A percentile compares a stretch with the other conserved stretches of the same genome.
phyloP scores from a whole-genome alignment of 2,888 invertebrate genomes.

The Tolmerus cingulatus region DNA sequence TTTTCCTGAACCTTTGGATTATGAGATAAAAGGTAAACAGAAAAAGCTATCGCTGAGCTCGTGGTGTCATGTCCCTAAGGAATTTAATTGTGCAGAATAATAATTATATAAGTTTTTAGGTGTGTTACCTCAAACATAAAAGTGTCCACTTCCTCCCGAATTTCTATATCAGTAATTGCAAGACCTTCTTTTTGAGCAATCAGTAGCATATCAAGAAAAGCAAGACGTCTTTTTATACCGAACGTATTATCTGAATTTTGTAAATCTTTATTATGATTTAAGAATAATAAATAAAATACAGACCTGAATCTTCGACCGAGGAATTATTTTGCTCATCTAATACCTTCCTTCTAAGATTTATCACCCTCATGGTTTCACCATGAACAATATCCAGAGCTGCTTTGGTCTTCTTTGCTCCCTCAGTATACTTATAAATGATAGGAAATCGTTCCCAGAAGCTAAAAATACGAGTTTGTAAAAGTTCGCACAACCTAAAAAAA shows the following conservation, averaged over 20 bases:
- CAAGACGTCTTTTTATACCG: slow-evolving; percentile 60
- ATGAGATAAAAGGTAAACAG: slow-evolving; percentile 65
- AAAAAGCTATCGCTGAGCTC: slow-evolving; percentile 66
- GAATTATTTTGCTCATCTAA: slow-evolving; percentile 53
- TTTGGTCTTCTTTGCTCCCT: slow-evolving; percentile 52
- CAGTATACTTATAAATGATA: slow-evolving; percentile 53
- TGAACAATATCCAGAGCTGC: slow-evolving; percentile 55
- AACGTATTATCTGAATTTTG: slow-evolving; percentile 46
- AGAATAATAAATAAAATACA: not conserved
- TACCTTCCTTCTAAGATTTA: slow-evolving; percentile 55
- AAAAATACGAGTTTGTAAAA: slow-evolving; percentile 57
- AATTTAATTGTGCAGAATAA: slow-evolving; percentile 40
- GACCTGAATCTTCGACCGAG: slow-evolving; percentile 48
- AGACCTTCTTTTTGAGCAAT: slow-evolving; percentile 63
- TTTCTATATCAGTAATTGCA: slow-evolving; percentile 63
- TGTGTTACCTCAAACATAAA: slow-evolving; percentile 65
- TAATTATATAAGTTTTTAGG: not conserved
- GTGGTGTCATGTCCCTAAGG: slow-evolving; percentile 67
- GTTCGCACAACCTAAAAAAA: slow-evolving; percentile 56
- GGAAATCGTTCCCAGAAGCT: slow-evolving; percentile 58
- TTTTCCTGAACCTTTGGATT: slow-evolving; percentile 63
- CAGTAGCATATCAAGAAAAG: slow-evolving; percentile 65
- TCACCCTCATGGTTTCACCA: slow-evolving; percentile 58
- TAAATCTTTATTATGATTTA: not conserved
- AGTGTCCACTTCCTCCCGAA: slow-evolving; percentile 68